Conservation (phyloP, 2,113 vertebrate species). For the Albula goreensis region DNA sequence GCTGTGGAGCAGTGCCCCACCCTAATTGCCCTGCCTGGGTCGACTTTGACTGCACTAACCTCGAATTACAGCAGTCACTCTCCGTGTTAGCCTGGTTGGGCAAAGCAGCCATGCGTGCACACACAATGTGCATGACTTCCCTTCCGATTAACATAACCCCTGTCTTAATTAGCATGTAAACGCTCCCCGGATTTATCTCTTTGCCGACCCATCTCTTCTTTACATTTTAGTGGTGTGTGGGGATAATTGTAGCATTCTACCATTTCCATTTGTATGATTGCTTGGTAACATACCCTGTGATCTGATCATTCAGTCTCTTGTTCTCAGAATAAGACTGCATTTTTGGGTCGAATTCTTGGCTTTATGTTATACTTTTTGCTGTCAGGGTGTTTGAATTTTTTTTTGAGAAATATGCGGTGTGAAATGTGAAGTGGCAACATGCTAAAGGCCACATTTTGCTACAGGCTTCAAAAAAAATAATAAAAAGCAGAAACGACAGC, state of each 20-base stretch:
- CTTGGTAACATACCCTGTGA: neutral
- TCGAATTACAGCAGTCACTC: neutral
- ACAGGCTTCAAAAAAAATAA: slow-evolving; percentile 49
- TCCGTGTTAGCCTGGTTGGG: neutral
- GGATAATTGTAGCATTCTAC: neutral
- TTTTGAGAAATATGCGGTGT: slow-evolving; percentile 54
- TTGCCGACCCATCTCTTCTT: neutral
- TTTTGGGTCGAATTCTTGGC: neutral
- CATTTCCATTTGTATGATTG: neutral
- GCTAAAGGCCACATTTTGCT: slow-evolving; percentile 69
- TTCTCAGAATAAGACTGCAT: neutral
- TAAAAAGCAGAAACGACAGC: slow-evolving; percentile 53
- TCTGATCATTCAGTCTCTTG: neutral
- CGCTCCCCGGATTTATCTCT: neutral
- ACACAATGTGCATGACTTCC: slow-evolving; percentile 37
- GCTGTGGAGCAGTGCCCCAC: neutral
- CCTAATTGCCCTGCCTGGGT: slow-evolving; percentile 14
- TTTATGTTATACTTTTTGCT: slow-evolving; percentile 45
- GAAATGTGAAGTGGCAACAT: slow-evolving; percentile 73
- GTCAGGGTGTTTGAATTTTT: slow-evolving; percentile 67
- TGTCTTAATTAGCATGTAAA: slow-evolving; percentile 11
- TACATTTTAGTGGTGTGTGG: slow-evolving; percentile 11
- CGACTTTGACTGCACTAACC: slow-evolving; percentile 48
- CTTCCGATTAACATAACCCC: slow-evolving; percentile 25
- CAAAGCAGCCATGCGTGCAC: slow-evolving; percentile 37